Conservation (phyloP, 2,888 invertebrate genomes). For the Tenthredo amoena region DNA sequence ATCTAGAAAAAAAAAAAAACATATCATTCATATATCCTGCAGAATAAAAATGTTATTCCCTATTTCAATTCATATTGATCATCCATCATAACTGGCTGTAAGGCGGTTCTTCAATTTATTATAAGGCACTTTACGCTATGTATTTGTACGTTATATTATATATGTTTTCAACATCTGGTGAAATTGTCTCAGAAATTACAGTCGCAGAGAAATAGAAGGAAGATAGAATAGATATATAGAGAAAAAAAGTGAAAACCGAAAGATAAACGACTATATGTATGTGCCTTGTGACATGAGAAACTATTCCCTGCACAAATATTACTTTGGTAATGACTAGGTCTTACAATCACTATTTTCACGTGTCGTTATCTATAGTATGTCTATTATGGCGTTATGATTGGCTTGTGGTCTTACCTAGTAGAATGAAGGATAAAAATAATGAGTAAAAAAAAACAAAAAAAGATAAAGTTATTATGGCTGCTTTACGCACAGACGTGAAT, state of each 20-base stretch:
- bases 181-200: background rate
- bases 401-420: constrained; percentile 56
- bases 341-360: constrained; percentile 68
- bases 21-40: constrained; percentile 21
- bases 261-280: constrained; percentile 47
- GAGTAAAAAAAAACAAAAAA: constrained; percentile 18
- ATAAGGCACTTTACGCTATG: constrained; percentile 31
- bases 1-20: background rate
- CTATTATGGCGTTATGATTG: constrained; percentile 62
- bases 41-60: background rate
- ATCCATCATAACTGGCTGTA: constrained; percentile 34
- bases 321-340: constrained; percentile 78
- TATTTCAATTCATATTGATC: constrained; percentile 5
- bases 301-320: constrained; percentile 63
- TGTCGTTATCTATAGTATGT: constrained; percentile 55
- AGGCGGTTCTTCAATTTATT: constrained; percentile 26
- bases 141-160: constrained; percentile 1
- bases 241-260: constrained; percentile 30
- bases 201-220: background rate
- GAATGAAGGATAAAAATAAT: constrained; percentile 4
- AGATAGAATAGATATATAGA: background rate
- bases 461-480: constrained; percentile 59
- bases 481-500: constrained; percentile 39
- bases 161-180: background rate
- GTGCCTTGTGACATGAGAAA: constrained; percentile 41